Conservation (phyloP, 2,888 invertebrate species). For the Thecocarcelia acutangulata region DNA sequence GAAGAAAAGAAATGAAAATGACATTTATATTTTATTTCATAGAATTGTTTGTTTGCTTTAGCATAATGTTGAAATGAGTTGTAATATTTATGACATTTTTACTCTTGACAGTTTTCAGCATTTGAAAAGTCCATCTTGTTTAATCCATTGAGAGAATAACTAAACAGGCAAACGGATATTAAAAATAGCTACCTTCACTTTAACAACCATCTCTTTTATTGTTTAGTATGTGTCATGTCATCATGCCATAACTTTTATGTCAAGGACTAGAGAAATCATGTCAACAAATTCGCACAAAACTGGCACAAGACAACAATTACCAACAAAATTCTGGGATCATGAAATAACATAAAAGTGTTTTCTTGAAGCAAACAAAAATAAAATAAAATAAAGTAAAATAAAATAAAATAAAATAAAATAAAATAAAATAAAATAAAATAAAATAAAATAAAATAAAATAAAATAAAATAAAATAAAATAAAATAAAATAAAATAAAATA, state of each 20-base stretch:
- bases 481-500: too few relatives aligned
- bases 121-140: slow-evolving; percentile 1
- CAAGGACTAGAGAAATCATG: slow-evolving; percentile 54
- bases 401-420: too few relatives aligned
- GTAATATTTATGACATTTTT: slow-evolving; percentile 40
- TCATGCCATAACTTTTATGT: slow-evolving; percentile 58
- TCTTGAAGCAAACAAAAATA: too few relatives aligned
- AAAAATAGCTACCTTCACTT: slow-evolving; percentile 4
- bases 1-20: slow-evolving; percentile 18
- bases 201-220: slow-evolving; percentile 14
- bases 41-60: slow-evolving; percentile 1
- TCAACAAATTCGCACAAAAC: slow-evolving; percentile 41
- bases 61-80: slow-evolving; percentile 19
- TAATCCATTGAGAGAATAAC: slow-evolving; percentile 43
- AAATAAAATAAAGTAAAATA: too few relatives aligned
- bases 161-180: slow-evolving; percentile 31
- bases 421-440: too few relatives aligned
- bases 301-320: background rate
- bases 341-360: background rate
- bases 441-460: too few relatives aligned
- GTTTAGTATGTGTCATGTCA: slow-evolving; percentile 48
- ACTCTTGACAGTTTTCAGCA: slow-evolving; percentile 15
- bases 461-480: too few relatives aligned
- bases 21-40: slow-evolving; percentile 28
- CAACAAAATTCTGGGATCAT: background rate